Percentiles rank a stretch among this genome's conserved stretches.
Evolutionary conservation across 2,113 vertebrate species (phyloP).

Genomic region (Periophthalmus modestus): DNA sequence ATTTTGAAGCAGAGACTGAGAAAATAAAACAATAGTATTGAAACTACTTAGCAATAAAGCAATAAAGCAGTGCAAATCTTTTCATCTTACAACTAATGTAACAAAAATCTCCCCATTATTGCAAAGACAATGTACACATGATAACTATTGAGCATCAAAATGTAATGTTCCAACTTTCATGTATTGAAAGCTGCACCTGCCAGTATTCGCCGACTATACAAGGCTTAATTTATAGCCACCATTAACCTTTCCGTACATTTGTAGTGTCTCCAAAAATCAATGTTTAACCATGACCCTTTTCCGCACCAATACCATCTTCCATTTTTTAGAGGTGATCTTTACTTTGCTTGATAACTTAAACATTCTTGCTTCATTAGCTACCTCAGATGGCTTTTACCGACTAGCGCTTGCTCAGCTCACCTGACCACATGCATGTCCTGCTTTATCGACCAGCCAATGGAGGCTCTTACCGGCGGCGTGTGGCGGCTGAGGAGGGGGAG

Average conservation of each 20-base stretch:
- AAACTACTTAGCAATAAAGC: no score
- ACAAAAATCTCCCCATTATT: no score
- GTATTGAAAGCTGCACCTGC: no score
- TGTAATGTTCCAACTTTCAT: no score
- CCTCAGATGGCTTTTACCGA: conserved; percentile 46
- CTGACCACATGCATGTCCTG: conserved; percentile 52
- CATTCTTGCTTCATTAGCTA: conserved; percentile 45
- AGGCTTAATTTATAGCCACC: background rate
- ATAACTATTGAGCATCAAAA: no score
- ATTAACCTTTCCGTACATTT: background rate
- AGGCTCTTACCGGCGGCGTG: conserved; percentile 52
- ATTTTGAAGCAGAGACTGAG: no score
- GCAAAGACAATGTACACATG: no score
- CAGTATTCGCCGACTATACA: background rate
- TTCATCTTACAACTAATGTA: no score
- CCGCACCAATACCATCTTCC: conserved; percentile 13
- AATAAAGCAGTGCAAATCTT: no score
- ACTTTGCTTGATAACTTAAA: conserved; percentile 21
- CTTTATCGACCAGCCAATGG: conserved; percentile 65
- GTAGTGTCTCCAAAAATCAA: background rate
- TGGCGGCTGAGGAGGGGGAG: conserved; percentile 27
- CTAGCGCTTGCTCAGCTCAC: conserved; percentile 56
- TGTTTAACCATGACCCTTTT: background rate
- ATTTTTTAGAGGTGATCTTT: conserved; percentile 29
- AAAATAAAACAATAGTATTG: no score